Percentiles rank a stretch among this genome's conserved stretches.
These are phyloP conservation scores for Misgurnus anguillicaudatus DNA, from an alignment of 2,113 vertebrate genomes.

Conservation along the genomic window DNA sequence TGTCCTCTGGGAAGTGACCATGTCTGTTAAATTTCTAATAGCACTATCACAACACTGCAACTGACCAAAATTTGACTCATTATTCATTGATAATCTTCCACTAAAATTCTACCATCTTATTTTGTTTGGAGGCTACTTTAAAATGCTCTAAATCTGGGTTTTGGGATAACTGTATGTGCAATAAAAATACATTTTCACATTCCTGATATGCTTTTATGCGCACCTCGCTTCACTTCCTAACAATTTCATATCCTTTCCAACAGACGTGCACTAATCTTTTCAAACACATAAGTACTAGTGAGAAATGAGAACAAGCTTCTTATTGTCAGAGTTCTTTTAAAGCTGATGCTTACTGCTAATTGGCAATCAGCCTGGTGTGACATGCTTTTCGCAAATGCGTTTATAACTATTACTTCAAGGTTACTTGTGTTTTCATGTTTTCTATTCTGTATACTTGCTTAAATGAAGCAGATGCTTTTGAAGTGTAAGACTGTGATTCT, in stretches of 20 bases:
- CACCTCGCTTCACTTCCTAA: constrained; percentile 17
- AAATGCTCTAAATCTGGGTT: not conserved
- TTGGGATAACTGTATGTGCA: not conserved
- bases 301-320: constrained; percentile 32
- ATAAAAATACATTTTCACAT: not conserved
- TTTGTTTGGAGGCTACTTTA: not conserved
- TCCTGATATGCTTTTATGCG: constrained; percentile 4
- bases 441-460: not conserved
- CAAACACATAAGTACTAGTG: constrained; percentile 12
- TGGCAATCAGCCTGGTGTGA: constrained; percentile 17
- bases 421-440: constrained; percentile 5
- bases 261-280: constrained; percentile 15
- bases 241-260: constrained; percentile 27
- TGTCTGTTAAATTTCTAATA: too few relatives aligned
- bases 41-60: too few relatives aligned
- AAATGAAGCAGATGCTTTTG: not conserved
- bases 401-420: constrained; percentile 29
- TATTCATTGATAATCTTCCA: too few relatives aligned
- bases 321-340: constrained; percentile 25
- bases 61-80: too few relatives aligned
- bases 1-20: too few relatives aligned
- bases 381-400: not conserved
- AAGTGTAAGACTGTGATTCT: not conserved
- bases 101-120: too few relatives aligned
- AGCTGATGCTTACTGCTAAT: constrained; percentile 11